Evolutionary conservation across 2,797 vertebrate species (phyloP).

Genomic region (Astyanax mexicanus): DNA sequence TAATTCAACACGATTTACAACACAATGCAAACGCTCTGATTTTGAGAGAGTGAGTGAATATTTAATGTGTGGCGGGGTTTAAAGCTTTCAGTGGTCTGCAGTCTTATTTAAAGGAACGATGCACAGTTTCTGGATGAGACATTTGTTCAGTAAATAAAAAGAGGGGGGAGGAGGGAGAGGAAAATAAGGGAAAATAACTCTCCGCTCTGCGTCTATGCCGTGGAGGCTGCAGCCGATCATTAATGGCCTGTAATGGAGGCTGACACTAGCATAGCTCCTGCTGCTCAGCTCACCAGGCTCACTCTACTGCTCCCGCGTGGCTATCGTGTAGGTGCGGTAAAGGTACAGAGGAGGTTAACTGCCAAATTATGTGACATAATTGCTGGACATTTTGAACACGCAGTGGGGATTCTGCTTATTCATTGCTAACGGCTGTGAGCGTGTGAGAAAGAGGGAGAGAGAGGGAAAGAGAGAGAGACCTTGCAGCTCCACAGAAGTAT

Average conservation of each 20-base stretch:
- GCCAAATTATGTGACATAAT: constrained; percentile 20
- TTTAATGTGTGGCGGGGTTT: constrained; percentile 10
- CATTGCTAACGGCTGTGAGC: constrained; percentile 1
- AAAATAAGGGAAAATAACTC: neutral
- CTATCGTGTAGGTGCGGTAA: neutral
- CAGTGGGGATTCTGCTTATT: neutral
- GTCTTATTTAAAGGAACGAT: neutral
- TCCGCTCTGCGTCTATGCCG: constrained; percentile 13
- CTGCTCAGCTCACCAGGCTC: neutral
- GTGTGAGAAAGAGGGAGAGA: neutral
- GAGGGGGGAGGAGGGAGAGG: neutral
- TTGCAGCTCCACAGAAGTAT: neutral
- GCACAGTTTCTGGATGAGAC: too few relatives aligned
- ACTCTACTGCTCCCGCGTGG: neutral
- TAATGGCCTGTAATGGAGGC: constrained; percentile 33
- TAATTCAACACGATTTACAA: neutral
- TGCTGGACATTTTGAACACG: constrained; percentile 11
- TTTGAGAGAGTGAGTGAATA: constrained; percentile 1
- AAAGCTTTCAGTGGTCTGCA: neutral
- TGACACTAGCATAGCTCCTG: neutral
- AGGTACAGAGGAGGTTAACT: constrained; percentile 30
- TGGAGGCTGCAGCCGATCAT: constrained; percentile 29
- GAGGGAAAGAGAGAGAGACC: neutral
- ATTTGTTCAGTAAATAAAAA: neutral
- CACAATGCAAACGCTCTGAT: neutral